Evolutionary conservation across 2,888 invertebrate genomes (phyloP), one percentile per base, ranked within the genome.

Genomic region (Branchipolynoe longqiensis): DNA sequence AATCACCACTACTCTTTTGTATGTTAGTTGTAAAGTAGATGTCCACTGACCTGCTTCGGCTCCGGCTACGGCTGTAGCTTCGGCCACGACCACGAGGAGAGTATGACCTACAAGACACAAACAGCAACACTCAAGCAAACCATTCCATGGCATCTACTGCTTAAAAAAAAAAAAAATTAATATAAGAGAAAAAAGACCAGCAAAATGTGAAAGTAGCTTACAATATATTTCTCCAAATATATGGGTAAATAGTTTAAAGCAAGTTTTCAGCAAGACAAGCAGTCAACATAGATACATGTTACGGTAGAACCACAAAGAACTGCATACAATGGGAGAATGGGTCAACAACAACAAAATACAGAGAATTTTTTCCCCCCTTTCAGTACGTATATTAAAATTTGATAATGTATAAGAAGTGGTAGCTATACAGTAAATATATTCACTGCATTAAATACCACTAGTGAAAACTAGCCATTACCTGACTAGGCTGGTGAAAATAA

Each of bases 41-140:
- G 25, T 56, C 36, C 31, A 81, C 41, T 1, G 18, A 48, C 25
- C 59, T 40, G 14, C n/a, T 62, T 64, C 83, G 59, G 64, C 83
- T 83, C 18, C 83, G 58, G 83, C 83, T 83, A n/a, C 83, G 83
- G 40, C 83, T 83, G 83, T 83, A 83, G 62, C 83, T 83, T 36
- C 62, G 59, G 8, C 82, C 56, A 12, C 83, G 18, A 33, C 83
- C 31, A 33, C 83, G 83, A 0, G 83, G 83, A 62, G 83, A 83
- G 83, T 40, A 40, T 0, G 83, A 83, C 62, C 83, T 83, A 62
- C 40, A 83, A 83, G n/a, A n/a, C n/a, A n/a, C n/a, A n/a, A n/a
- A n/a, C n/a, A n/a, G n/a, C n/a, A n/a, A n/a, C n/a, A n/a, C n/a
- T 41, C 36, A 83, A 22, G 36, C 8, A n/a, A 28, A 62, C 18